These are phyloP conservation scores for Coracias cyanogaster DNA, from an alignment of 2,797 vertebrate genomes.

Conservation along the genomic window DNA sequence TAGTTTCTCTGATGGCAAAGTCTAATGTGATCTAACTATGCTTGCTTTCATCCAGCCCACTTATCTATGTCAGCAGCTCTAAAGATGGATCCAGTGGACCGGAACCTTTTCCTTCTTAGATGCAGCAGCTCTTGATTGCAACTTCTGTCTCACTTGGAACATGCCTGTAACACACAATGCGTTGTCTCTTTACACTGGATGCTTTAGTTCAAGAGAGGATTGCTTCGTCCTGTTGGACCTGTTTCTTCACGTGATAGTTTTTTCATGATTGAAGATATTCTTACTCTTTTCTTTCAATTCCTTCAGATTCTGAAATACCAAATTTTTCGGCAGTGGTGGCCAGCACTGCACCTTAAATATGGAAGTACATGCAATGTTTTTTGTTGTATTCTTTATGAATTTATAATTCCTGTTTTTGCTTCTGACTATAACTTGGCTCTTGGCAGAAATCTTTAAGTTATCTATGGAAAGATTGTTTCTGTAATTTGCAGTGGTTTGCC, in stretches of 20 bases:
- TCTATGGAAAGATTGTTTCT: background rate
- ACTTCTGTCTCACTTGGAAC: background rate
- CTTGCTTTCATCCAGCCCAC: background rate
- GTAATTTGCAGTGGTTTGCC: background rate
- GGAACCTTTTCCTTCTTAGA: background rate
- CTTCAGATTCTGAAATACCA: background rate
- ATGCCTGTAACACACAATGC: background rate
- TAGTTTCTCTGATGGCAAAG: background rate
- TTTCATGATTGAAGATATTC: background rate
- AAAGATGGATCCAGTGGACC: background rate
- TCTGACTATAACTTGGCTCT: background rate
- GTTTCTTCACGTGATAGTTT: background rate
- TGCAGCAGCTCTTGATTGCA: background rate
- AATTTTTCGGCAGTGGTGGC: background rate
- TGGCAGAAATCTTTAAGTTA: background rate
- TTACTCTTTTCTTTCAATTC: background rate
- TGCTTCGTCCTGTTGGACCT: background rate
- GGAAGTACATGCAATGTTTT: background rate
- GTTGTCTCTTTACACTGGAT: background rate
- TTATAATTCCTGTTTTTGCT: background rate
- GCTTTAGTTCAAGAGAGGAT: background rate
- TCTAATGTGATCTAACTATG: background rate
- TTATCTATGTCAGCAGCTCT: background rate
- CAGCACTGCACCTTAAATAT: background rate
- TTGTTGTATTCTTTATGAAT: background rate